These are phyloP conservation scores for Mesembrinibis cayennensis DNA, from an alignment of 2,113 vertebrate genomes.

Conservation along the genomic window DNA sequence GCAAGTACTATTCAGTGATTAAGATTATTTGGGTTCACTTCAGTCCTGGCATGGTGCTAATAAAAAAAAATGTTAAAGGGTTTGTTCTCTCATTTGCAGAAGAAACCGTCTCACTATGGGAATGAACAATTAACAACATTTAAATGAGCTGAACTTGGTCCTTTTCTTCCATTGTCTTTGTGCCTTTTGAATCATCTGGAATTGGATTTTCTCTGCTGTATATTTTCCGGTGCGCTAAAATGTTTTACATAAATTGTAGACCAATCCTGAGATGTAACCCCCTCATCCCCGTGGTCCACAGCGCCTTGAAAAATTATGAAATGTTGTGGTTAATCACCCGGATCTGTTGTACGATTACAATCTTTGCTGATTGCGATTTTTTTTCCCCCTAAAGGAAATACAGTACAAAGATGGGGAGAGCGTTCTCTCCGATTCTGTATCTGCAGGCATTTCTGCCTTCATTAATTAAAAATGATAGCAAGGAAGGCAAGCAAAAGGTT, in stretches of 20 bases:
- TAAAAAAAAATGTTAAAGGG: background rate
- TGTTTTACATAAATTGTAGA: background rate
- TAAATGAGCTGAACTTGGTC: conserved; percentile 39
- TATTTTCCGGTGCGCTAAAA: conserved; percentile 6
- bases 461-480: conserved; percentile 68
- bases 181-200: conserved; percentile 55
- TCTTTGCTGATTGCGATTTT: background rate
- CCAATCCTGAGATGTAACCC: background rate
- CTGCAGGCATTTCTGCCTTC: conserved; percentile 50
- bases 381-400: background rate
- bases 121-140: conserved; percentile 57
- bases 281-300: background rate
- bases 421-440: background rate
- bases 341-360: background rate
- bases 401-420: background rate
- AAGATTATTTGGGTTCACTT: conserved; percentile 44
- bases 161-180: conserved; percentile 62
- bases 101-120: conserved; percentile 10
- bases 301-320: rapidly evolving
- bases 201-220: conserved; percentile 41
- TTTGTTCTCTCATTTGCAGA: conserved; percentile 47
- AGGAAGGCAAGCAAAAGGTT: background rate
- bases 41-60: conserved; percentile 20
- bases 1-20: conserved; percentile 19
- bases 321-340: background rate